Percentiles rank a stretch among this genome's conserved stretches.
Evolutionary conservation across 1,140 invertebrate genomes (phyloP).

Genomic region (Meloidogyne floridensis): DNA sequence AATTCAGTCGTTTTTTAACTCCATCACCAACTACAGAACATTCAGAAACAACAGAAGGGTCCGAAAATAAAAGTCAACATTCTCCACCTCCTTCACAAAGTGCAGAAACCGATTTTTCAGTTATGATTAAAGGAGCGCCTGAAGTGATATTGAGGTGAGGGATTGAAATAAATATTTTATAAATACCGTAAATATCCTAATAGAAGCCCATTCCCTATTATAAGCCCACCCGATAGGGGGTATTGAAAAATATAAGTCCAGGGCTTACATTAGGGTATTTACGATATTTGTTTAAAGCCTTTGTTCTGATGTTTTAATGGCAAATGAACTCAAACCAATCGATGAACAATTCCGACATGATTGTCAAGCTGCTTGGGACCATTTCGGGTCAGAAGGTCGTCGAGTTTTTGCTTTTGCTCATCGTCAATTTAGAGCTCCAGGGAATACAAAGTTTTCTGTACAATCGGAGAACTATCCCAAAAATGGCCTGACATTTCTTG

Average conservation of each 20-base stretch:
- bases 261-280: too few relatives aligned
- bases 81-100: not conserved
- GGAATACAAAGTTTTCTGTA: slow-evolving; percentile 44
- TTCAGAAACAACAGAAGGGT: slow-evolving; percentile 7
- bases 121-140: slow-evolving; percentile 65
- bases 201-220: too few relatives aligned
- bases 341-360: slow-evolving; percentile 55
- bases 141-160: slow-evolving; percentile 33
- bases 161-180: not conserved
- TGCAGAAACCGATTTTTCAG: slow-evolving; percentile 39
- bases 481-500: slow-evolving; percentile 52
- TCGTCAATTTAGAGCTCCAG: slow-evolving; percentile 47
- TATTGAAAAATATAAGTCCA: too few relatives aligned
- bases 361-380: slow-evolving; percentile 50
- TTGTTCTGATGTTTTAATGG: slow-evolving; percentile 46
- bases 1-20: slow-evolving; percentile 27
- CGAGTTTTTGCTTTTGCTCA: slow-evolving; percentile 61
- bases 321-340: slow-evolving; percentile 51
- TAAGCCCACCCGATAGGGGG: too few relatives aligned
- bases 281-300: slow-evolving; percentile 9
- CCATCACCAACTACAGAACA: slow-evolving; percentile 19
- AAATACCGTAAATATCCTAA: not conserved
- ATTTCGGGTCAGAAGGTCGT: slow-evolving; percentile 58
- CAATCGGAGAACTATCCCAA: slow-evolving; percentile 50
- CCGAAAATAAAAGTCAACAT: not conserved